Evolutionary conservation across 2,888 invertebrate genomes (phyloP).

Genomic region (Prenolepis imparis): DNA sequence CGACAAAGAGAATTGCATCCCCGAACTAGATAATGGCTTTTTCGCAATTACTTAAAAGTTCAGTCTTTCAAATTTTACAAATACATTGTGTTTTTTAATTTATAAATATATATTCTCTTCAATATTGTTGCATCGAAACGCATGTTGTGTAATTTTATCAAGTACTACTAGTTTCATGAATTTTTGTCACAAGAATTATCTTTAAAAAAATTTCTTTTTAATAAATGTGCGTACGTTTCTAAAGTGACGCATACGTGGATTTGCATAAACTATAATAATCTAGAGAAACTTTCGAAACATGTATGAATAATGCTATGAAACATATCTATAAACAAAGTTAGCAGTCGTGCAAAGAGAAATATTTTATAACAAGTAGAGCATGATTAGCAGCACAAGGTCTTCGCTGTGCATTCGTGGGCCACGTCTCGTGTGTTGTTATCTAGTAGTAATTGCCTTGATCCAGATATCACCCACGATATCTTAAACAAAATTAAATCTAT

Average conservation of each 20-base stretch:
- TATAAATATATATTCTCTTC: neutral
- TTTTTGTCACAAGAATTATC: neutral
- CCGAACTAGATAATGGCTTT: neutral
- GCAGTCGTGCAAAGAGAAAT: neutral
- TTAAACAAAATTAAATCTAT: neutral
- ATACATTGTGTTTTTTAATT: neutral
- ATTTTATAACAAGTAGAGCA: slow-evolving; percentile 17
- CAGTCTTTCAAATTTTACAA: neutral
- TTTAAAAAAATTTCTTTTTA: neutral
- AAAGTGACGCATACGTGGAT: neutral
- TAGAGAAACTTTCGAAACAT: slow-evolving; percentile 19
- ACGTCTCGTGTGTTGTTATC: neutral
- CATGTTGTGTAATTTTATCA: neutral
- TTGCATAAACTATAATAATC: neutral
- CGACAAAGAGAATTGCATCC: neutral
- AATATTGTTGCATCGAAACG: neutral
- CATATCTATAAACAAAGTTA: slow-evolving; percentile 13
- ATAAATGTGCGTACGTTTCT: neutral
- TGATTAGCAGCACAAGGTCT: neutral
- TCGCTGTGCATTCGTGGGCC: neutral
- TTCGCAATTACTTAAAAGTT: neutral
- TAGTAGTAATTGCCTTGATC: neutral
- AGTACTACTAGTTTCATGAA: slow-evolving; percentile 1
- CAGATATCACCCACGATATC: neutral
- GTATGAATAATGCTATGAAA: too few relatives aligned